Evolutionary conservation across 2,113 vertebrate species (phyloP).

Genomic region (Clinocottus analis): DNA sequence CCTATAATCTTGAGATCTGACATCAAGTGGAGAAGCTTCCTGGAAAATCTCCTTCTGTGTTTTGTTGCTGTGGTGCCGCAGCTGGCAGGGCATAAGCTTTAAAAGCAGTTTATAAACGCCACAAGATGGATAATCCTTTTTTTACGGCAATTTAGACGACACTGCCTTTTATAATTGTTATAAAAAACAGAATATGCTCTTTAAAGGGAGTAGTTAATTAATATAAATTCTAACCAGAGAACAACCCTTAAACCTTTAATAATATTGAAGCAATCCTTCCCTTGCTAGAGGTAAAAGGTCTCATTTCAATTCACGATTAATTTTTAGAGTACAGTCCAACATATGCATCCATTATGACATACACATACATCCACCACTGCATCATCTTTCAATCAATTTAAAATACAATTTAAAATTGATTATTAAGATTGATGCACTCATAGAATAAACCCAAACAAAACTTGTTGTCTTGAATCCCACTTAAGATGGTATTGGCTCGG

Average conservation of each 20-base stretch:
- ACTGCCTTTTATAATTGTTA: too few species aligned
- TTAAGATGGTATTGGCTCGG: background rate
- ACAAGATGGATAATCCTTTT: too few species aligned
- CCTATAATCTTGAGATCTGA: constrained; percentile 2
- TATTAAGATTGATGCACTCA: background rate
- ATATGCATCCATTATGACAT: background rate
- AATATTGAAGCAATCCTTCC: background rate
- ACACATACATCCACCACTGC: too few species aligned
- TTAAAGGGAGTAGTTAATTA: too few species aligned
- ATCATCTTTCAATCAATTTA: background rate
- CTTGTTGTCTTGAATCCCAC: background rate
- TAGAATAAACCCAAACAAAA: background rate
- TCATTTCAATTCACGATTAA: background rate
- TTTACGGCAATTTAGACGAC: too few species aligned
- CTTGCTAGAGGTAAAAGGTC: background rate
- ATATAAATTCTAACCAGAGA: background rate
- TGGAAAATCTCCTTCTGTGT: constrained; percentile 4
- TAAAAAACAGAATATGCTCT: too few species aligned
- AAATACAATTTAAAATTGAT: background rate
- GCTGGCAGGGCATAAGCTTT: background rate
- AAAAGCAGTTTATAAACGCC: background rate
- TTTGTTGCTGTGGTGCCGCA: background rate
- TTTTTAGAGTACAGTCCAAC: background rate
- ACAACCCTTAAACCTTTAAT: background rate
- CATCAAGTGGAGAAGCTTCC: constrained; percentile 26